A percentile compares a stretch with the other conserved stretches of the same genome.
phyloP scores from a whole-genome alignment of 2,797 vertebrate species.

The Chiloscyllium punctatum region DNA sequence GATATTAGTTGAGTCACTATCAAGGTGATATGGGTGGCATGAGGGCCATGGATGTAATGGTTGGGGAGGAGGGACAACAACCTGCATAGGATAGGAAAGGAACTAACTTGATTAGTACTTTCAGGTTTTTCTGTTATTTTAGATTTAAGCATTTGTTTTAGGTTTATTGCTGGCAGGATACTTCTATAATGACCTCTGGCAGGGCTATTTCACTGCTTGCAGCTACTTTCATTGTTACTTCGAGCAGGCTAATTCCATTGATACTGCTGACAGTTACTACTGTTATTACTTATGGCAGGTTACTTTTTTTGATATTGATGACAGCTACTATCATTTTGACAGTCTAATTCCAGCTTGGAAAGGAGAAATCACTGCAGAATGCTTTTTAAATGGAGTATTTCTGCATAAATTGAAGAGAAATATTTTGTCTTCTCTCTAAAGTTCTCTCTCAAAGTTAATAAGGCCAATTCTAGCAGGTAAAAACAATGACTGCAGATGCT shows the following conservation, averaged over 20 bases:
- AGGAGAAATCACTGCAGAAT: neutral
- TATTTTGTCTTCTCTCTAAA: neutral
- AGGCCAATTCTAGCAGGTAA: neutral
- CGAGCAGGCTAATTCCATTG: too few species aligned
- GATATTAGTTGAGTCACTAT: too few species aligned
- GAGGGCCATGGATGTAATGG: too few species aligned
- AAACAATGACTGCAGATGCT: too few species aligned
- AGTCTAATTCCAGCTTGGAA: neutral
- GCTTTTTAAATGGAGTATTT: neutral
- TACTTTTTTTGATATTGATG: neutral
- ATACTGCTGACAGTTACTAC: too few species aligned
- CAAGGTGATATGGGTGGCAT: too few species aligned
- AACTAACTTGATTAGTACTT: neutral
- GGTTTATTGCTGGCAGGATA: neutral
- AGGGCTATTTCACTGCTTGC: too few species aligned
- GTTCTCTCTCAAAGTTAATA: neutral
- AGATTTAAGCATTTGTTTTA: neutral
- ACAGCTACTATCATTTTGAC: neutral
- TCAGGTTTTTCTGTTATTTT: neutral
- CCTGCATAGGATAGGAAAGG: too few species aligned
- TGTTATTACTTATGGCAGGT: neutral
- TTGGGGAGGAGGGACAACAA: too few species aligned
- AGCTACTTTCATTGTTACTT: too few species aligned
- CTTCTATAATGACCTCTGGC: too few species aligned
- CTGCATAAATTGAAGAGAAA: neutral